These are phyloP conservation scores for Platycnemis pennipes DNA, from an alignment of 2,888 invertebrate genomes.

Conservation along the genomic window DNA sequence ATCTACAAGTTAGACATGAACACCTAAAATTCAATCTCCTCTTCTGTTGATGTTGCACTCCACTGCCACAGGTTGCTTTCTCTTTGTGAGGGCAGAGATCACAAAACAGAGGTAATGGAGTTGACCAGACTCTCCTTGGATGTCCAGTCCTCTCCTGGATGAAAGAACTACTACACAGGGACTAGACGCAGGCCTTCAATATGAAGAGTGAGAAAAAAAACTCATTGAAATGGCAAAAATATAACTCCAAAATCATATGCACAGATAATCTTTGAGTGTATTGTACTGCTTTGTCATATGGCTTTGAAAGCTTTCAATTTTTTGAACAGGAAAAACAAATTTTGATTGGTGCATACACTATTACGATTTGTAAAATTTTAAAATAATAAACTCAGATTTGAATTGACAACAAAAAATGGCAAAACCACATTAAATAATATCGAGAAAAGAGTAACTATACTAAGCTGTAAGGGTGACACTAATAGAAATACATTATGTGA, in stretches of 20 bases:
- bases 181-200: constrained; percentile 54
- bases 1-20: neutral
- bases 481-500: neutral
- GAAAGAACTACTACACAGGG: constrained; percentile 49
- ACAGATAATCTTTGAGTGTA: neutral
- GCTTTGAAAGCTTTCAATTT: neutral
- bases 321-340: neutral
- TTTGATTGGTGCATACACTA: neutral
- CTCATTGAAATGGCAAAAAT: neutral
- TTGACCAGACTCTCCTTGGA: neutral
- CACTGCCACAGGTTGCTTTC: neutral
- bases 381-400: too few relatives aligned
- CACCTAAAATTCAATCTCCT: neutral
- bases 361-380: too few relatives aligned
- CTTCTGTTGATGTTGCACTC: neutral
- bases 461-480: neutral
- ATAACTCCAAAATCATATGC: neutral
- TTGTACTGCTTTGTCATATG: neutral
- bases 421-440: neutral
- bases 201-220: constrained; percentile 40
- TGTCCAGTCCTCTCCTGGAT: neutral
- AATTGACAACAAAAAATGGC: too few relatives aligned
- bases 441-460: neutral
- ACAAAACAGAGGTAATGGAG: neutral
- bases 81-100: neutral